These are phyloP conservation scores for Phalacrocorax brasilianus DNA, from an alignment of 2,113 vertebrate genomes.

Conservation along the genomic window DNA sequence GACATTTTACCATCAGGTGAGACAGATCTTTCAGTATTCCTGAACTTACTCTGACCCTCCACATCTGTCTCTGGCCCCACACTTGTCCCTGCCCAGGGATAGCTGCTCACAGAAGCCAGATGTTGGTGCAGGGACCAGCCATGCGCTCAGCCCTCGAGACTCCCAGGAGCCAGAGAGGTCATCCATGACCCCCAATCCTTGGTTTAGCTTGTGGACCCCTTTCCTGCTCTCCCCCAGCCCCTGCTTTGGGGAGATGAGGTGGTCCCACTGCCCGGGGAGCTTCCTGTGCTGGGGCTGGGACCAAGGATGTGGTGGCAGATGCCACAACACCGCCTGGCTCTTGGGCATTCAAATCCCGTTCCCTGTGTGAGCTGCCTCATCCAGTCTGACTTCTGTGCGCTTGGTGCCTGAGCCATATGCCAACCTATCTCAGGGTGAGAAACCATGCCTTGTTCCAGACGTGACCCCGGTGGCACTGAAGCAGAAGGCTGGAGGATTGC, in stretches of 20 bases:
- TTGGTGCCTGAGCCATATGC: not conserved
- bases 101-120: not conserved
- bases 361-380: not conserved
- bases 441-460: not conserved
- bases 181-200: not conserved
- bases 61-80: not conserved
- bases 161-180: not conserved
- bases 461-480: not conserved
- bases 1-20: not conserved
- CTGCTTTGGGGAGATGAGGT: not conserved
- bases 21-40: not conserved
- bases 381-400: not conserved
- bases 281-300: not conserved
- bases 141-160: fast-evolving
- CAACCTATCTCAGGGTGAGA: not conserved
- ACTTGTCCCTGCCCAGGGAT: not conserved
- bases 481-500: not conserved
- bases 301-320: not conserved
- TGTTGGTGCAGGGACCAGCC: not conserved
- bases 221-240: not conserved
- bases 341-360: not conserved
- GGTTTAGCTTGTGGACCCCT: not conserved
- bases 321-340: not conserved
- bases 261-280: not conserved
- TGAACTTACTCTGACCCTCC: not conserved